Percentiles rank a stretch among this genome's conserved stretches.
Conservation (phyloP, 2,113 vertebrate species). For the Scartelaos histophorus region DNA sequence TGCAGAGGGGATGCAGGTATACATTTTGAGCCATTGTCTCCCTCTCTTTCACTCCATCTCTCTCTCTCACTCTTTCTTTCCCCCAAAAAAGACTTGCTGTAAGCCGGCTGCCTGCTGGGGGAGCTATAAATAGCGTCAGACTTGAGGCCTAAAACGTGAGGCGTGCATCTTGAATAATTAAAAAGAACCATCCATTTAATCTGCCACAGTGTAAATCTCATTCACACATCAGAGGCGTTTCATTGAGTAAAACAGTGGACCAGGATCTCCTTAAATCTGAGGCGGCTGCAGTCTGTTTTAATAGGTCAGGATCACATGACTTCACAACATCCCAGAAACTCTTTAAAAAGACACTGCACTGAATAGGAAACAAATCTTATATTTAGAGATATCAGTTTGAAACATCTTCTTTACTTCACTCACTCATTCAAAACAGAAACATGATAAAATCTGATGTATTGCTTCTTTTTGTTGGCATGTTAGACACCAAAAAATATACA, state of each 20-base stretch:
- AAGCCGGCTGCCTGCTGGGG: slow-evolving; percentile 52
- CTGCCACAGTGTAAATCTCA: slow-evolving; percentile 3
- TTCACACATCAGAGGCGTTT: neutral
- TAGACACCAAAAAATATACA: no score
- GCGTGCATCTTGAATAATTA: slow-evolving; percentile 48
- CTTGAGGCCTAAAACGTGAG: slow-evolving; percentile 55
- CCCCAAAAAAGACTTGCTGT: slow-evolving; percentile 43
- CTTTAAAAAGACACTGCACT: neutral
- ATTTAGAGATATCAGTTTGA: neutral
- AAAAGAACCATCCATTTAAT: slow-evolving; percentile 38
- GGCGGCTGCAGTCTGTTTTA: neutral
- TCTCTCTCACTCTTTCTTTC: neutral
- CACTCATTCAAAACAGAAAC: no score
- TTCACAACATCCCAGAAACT: neutral
- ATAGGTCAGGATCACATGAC: neutral
- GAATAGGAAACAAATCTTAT: no score
- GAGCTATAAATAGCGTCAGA: slow-evolving; percentile 71
- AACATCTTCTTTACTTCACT: neutral
- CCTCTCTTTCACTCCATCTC: neutral
- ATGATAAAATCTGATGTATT: no score
- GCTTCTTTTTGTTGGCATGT: no score
- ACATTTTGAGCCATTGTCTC: slow-evolving; percentile 35
- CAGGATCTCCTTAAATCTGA: neutral
- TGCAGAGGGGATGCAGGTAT: neutral
- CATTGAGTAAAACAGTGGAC: neutral